Evolutionary conservation across 1,140 invertebrate species (phyloP), one percentile per base, ranked within the genome.

Genomic region (Sycophaga agraensis): DNA sequence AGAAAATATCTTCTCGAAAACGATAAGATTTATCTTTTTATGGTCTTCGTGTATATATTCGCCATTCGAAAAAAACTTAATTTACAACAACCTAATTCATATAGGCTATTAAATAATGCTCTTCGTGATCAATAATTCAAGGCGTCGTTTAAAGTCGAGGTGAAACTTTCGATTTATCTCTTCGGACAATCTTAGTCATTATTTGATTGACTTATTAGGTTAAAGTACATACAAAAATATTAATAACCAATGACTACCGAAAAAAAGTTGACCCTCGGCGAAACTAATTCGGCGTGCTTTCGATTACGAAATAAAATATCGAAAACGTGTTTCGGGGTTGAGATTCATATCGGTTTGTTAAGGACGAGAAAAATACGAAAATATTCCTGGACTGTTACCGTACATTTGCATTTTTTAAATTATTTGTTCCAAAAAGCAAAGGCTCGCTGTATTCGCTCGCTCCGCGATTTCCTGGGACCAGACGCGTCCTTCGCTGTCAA

Each of bases 401-500:
- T 11, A 11, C 12, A 9, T 4, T 40, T 14, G 34, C 11, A 4
- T 2, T 24, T 19, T 40, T 7, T 2, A 50, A 17, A 21, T 70
- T 68, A 79, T 42, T 81, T 79, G 34, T 81, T 81, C 79, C 79
- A 81, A 66, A 80, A 81, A 6, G 72, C 77, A 40, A 81, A 77
- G 2, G 75, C 77, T 62, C 75, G 73, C 24, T 78, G 76, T 48
- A 80, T 73, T 40, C 71, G 73, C 11, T 79, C 77, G 37, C 73
- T 77, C 11, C 73, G 68, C 1, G 70, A 64, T 59, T 78, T 74
- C 12, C 59, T 50, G 21, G 0, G 63, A 42, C 19, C 35, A n/a
- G 48, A 35, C 4, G 35, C 4, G 6, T 19, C 24, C 1, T 6
- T 49, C 8, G 21, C 2, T n/a, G 49, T 16, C 6, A 1, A 16